A percentile compares a stretch with the other conserved stretches of the same genome.
These are phyloP conservation scores for Eilema depressum DNA, from an alignment of 2,888 invertebrate genomes.

Conservation along the genomic window DNA sequence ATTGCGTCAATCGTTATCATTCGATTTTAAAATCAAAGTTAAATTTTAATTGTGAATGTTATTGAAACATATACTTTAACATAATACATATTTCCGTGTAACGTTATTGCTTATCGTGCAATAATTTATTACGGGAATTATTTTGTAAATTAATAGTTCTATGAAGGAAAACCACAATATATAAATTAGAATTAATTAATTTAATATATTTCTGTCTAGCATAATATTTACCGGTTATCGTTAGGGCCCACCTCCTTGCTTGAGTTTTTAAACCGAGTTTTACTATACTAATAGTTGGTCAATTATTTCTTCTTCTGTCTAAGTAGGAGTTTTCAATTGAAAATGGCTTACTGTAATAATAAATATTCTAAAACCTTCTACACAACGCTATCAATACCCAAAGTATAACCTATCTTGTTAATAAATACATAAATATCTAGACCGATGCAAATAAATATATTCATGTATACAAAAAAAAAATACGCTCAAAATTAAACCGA, in stretches of 20 bases:
- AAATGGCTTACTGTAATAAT: too few relatives aligned
- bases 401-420: too few relatives aligned
- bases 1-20: not conserved
- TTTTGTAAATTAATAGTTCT: not conserved
- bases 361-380: too few relatives aligned
- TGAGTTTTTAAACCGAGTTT: not conserved
- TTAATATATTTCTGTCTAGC: not conserved
- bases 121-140: not conserved
- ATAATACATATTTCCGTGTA: slow-evolving; percentile 4
- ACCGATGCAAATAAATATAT: too few relatives aligned
- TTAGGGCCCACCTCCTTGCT: not conserved
- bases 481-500: not conserved
- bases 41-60: not conserved
- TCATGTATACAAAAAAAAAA: too few relatives aligned
- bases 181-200: not conserved
- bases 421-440: too few relatives aligned
- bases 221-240: not conserved
- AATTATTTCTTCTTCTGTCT: too few relatives aligned
- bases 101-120: not conserved
- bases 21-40: not conserved
- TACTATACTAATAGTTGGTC: not conserved
- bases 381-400: too few relatives aligned
- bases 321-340: too few relatives aligned
- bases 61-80: not conserved
- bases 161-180: not conserved